Base-by-base conservation (phyloP, 2,797 vertebrate species). In the Myotis findleyi region DNA sequence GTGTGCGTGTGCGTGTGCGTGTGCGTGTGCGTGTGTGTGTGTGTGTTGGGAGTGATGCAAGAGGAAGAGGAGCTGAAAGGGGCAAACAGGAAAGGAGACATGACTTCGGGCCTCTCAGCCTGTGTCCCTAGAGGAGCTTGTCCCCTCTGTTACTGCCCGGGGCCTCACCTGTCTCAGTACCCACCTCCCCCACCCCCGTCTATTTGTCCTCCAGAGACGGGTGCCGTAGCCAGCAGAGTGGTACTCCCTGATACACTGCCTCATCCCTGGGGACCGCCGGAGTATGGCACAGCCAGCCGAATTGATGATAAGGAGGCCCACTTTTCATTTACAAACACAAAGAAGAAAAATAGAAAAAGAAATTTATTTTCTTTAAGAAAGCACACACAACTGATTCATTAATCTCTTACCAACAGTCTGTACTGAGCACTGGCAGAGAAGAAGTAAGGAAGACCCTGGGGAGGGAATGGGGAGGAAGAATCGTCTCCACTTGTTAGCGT, bases 391-490 rank as follows among this genome's bases (percentile, higher is more conserved):
- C 85, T n/a, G 96, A 95, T 91, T 97, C 96, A 96, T 97, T 97
- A 97, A 97, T 97, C 97, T 97, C 97, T 95, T 97, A 97, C 98
- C 97, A 97, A 97, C 96, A 97, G 97, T 97, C 97, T 90, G 80
- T 71, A 82, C 94, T 53, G 71, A 82, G 77, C 81, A 72, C 53
- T 6, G 91, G 93, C 59, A 72, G 89, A 89, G 90, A 97, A 93
- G 93, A 90, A 82, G 59, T 30, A 66, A 92, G 93, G 84, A 59
- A 30, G 66, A 53, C 49, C 12, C 64, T 17, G n/a, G 80, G 79
- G 77, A 71, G 57, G 72, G 38, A 41, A 7, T 0, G 18, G 30
- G 79, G n/a, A 73, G 53, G 57, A 53, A 66, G 68, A 41, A 72
- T 18, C 0, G 0, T 1, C 51, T 59, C 41, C 36, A 59, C 13